Evolutionary conservation across 2,888 invertebrate genomes (phyloP), one percentile per base, ranked within the genome.

Genomic region (Idaea dimidiata): DNA sequence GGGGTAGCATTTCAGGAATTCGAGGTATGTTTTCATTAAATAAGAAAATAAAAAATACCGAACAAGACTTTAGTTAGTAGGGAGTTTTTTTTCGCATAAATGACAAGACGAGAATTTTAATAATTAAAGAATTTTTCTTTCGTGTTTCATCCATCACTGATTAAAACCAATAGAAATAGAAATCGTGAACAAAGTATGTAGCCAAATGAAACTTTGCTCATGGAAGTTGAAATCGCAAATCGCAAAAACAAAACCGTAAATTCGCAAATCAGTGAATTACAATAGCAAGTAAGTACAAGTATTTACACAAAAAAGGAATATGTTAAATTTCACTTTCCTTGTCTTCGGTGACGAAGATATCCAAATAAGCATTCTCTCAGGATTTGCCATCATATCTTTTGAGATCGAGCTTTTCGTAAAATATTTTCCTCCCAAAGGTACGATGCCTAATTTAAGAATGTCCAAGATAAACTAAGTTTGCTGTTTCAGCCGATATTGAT

Each of bases 401-500:
- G 63, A 67, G 58, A 62, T 57, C 33, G 63, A 59, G 60, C 31
- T 59, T 63, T 64, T 57, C 60, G 43, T 59, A 66, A 61, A 70
- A 56, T 63, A 63, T 66, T 65, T 62, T 69, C 59, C 54, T 18
- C 7, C 65, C 18, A 68, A 67, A 70, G 64, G 58, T 64, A 66
- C 58, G 60, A 56, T 62, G 54, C 59, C 61, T 63, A 63, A 65
- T 62, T 68, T 70, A 67, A 64, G 61, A 66, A 59, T 56, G 57
- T 60, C 59, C 62, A 66, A 66, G 59, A 55, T 32, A 64, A 69
- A 65, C 60, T 64, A 58, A 66, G 57, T 54, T 53, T 59, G 60
- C 57, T 53, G 62, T 64, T 63, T 61, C 59, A 8, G 16, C 58
- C 59, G 66, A 64, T 64, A 71, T 65, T 66, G 64, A 64, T 66